Conservation (phyloP, 1,140 invertebrate species). For the Mercenaria mercenaria region DNA sequence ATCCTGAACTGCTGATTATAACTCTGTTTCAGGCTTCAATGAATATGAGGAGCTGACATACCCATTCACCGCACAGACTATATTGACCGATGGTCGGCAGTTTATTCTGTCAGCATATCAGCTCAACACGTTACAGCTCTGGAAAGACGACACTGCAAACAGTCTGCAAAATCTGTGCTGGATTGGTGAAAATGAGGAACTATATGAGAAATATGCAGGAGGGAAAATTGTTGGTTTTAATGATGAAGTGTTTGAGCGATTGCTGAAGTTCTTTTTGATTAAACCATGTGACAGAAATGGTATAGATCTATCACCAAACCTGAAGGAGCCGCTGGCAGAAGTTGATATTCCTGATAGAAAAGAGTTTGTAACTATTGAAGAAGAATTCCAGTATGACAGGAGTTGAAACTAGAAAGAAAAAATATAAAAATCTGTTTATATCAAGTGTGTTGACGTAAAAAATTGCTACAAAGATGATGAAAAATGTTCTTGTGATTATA, state of each 20-base stretch:
- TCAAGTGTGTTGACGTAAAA: no score
- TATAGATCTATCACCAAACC: constrained; percentile 90
- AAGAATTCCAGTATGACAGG: not conserved
- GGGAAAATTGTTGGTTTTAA: constrained; percentile 92
- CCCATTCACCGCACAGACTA: constrained; percentile 93
- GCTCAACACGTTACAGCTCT: constrained; percentile 92
- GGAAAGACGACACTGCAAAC: constrained; percentile 89
- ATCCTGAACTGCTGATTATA: no score
- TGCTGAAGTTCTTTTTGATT: constrained; percentile 93
- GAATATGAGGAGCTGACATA: constrained; percentile 95
- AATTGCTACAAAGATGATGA: no score
- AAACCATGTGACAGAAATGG: constrained; percentile 88
- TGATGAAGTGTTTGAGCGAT: constrained; percentile 91
- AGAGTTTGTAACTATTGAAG: not conserved
- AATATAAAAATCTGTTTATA: not conserved
- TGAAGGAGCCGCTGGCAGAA: not conserved
- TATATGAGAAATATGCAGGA: constrained; percentile 92
- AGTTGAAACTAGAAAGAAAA: not conserved
- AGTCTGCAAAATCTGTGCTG: constrained; percentile 93
- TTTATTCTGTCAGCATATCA: constrained; percentile 96
- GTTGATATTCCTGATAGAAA: not conserved
- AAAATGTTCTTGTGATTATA: no score
- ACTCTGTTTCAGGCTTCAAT: constrained; percentile 93
- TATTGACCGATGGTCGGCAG: constrained; percentile 93
- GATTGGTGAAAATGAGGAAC: constrained; percentile 90